Evolutionary conservation across 1,140 invertebrate genomes (phyloP).

Genomic region (Mactra quadrangularis): DNA sequence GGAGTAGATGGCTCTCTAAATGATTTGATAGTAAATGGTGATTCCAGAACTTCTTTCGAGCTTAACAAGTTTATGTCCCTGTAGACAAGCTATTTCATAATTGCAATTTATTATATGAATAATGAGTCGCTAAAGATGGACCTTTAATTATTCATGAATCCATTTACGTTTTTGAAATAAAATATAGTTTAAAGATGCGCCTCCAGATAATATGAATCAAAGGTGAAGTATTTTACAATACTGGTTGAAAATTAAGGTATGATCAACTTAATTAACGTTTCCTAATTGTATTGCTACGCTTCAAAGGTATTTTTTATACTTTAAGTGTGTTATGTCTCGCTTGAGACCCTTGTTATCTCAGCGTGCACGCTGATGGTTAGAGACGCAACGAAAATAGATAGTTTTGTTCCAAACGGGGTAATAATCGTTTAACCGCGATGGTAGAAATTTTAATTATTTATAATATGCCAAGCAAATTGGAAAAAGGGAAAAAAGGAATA

Average conservation of each 20-base stretch:
- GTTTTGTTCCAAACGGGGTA: too few species aligned
- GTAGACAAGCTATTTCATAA: constrained; percentile 38
- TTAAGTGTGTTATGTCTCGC: too few species aligned
- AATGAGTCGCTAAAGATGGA: constrained; percentile 24
- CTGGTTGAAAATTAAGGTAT: constrained; percentile 5
- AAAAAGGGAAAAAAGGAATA: too few species aligned
- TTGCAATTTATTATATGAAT: constrained; percentile 49
- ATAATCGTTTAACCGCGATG: too few species aligned
- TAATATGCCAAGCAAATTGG: too few species aligned
- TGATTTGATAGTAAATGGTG: constrained; percentile 55
- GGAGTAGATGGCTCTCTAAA: constrained; percentile 55
- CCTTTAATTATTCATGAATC: constrained; percentile 45
- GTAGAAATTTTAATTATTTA: too few species aligned
- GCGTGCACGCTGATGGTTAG: too few species aligned
- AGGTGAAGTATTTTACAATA: background rate
- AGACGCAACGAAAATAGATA: too few species aligned
- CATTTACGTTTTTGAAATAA: constrained; percentile 22
- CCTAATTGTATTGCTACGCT: constrained; percentile 3
- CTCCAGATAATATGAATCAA: constrained; percentile 20
- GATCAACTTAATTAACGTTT: constrained; percentile 33
- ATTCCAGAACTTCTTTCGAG: constrained; percentile 38
- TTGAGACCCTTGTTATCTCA: too few species aligned
- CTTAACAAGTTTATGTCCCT: constrained; percentile 26
- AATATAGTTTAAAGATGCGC: constrained; percentile 35
- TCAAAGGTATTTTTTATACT: background rate